These are phyloP conservation scores for Glaucopsyche alexis DNA, from an alignment of 2,888 invertebrate species.

Conservation along the genomic window DNA sequence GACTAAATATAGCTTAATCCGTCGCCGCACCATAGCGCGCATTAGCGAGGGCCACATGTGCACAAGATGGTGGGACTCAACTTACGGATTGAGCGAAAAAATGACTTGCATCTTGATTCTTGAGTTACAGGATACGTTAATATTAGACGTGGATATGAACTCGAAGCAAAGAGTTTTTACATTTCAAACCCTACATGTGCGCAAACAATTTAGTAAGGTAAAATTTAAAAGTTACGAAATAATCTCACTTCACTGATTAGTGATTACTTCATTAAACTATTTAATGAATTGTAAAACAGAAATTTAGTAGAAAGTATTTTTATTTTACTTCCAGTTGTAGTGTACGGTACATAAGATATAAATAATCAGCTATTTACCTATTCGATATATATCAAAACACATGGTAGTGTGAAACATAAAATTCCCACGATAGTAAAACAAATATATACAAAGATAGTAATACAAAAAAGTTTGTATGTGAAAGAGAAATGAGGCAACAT, in stretches of 20 bases:
- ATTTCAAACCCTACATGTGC: not conserved
- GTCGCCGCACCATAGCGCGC: constrained; percentile 50
- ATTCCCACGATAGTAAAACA: too few relatives aligned
- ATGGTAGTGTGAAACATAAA: too few relatives aligned
- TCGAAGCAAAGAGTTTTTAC: constrained; percentile 29
- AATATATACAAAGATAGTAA: too few relatives aligned
- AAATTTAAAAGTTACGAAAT: not conserved
- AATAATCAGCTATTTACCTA: too few relatives aligned
- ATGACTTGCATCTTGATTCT: constrained; percentile 64
- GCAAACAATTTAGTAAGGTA: not conserved
- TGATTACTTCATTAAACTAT: not conserved
- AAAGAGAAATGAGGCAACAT: too few relatives aligned
- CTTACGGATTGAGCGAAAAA: constrained; percentile 71
- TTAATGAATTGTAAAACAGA: not conserved
- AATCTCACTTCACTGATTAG: not conserved
- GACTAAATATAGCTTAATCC: constrained; percentile 68
- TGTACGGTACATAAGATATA: too few relatives aligned
- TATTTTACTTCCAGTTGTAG: not conserved
- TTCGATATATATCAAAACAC: too few relatives aligned
- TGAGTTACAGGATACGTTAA: constrained; percentile 73
- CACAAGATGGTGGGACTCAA: constrained; percentile 69
- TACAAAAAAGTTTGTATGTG: too few relatives aligned
- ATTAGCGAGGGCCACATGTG: constrained; percentile 66
- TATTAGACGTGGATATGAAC: constrained; percentile 50
- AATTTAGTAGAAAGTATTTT: not conserved